Conservation (phyloP, 2,113 vertebrate species). For the Phocoena phocoena region DNA sequence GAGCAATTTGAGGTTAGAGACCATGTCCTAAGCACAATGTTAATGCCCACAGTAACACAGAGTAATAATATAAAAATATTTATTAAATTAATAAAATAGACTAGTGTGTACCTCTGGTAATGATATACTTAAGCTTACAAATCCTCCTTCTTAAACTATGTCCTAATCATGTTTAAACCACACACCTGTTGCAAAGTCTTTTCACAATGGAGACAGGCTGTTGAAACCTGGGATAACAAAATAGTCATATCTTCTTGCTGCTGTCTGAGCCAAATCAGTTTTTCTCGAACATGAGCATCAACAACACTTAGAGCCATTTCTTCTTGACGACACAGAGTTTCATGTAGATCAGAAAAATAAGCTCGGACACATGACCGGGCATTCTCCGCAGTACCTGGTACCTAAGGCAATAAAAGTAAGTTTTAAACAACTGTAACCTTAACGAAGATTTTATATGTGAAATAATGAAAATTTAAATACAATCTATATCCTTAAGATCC, state of each 20-base stretch:
- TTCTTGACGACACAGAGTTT: slow-evolving; percentile 97
- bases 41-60: neutral
- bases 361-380: slow-evolving; percentile 97
- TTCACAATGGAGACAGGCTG: slow-evolving; percentile 98
- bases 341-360: slow-evolving; percentile 97
- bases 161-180: neutral
- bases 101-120: neutral
- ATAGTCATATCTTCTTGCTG: slow-evolving; percentile 99
- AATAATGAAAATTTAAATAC: slow-evolving; percentile 35
- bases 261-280: slow-evolving; percentile 97
- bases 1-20: neutral
- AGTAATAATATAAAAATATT: neutral
- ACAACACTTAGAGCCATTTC: slow-evolving; percentile 99
- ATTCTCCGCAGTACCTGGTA: slow-evolving; percentile 96
- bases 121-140: slow-evolving; percentile 11
- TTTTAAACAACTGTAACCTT: slow-evolving; percentile 22
- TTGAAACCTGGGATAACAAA: slow-evolving; percentile 97
- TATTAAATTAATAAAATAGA: slow-evolving; percentile 19
- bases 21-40: neutral
- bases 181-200: slow-evolving; percentile 97
- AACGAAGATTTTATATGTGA: slow-evolving; percentile 32
- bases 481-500: neutral
- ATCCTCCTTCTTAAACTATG: neutral
- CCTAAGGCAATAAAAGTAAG: slow-evolving; percentile 81
- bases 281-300: slow-evolving; percentile 96